phyloP scores from a whole-genome alignment of 2,888 invertebrate genomes.

The Minunthozetes semirufus region DNA sequence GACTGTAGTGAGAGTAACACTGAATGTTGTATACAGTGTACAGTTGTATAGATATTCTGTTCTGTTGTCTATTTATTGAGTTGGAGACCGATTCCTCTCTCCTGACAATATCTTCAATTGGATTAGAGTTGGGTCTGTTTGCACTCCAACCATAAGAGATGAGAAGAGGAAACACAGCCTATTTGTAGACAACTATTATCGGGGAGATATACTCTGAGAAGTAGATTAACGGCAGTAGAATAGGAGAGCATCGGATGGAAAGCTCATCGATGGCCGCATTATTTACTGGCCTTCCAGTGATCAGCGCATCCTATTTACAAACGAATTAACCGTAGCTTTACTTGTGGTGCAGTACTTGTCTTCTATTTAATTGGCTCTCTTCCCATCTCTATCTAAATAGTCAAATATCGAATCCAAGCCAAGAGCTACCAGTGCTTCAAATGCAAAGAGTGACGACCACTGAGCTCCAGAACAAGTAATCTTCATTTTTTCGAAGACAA shows the following conservation, averaged over 20 bases:
- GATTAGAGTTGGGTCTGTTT: conserved; percentile 2
- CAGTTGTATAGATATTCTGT: too few species aligned
- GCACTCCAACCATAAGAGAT: neutral
- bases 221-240: conserved; percentile 9
- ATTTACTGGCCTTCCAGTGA: neutral
- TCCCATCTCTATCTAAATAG: neutral
- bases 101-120: conserved; percentile 11
- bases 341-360: neutral
- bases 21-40: neutral
- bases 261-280: neutral
- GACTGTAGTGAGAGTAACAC: neutral
- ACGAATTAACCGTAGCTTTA: neutral
- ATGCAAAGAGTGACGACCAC: neutral
- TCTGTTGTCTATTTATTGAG: conserved; percentile 2
- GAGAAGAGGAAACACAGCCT: neutral
- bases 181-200: conserved; percentile 10
- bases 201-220: neutral
- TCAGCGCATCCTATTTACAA: conserved; percentile 9
- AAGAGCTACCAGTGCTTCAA: neutral
- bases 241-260: too few species aligned
- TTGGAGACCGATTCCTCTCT: neutral
- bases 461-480: neutral
- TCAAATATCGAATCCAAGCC: neutral
- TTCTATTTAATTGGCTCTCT: neutral
- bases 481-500: conserved; percentile 19